phyloP scores from a whole-genome alignment of 2,888 invertebrate species.

The Pristionchus arcanus region DNA sequence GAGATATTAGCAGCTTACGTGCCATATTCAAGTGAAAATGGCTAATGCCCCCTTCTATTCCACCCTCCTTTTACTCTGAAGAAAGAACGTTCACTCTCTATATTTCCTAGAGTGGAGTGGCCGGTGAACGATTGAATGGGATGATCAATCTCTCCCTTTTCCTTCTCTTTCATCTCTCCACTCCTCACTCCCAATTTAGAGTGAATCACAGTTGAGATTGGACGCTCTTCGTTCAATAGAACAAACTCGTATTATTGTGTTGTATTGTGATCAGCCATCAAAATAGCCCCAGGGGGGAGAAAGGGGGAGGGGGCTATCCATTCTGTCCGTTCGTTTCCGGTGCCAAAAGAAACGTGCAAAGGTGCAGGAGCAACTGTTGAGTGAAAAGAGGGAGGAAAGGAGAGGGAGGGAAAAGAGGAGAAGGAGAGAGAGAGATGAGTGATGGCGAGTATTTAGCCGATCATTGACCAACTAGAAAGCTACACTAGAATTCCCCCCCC shows the following conservation, averaged over 20 bases:
- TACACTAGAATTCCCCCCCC: background rate
- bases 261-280: background rate
- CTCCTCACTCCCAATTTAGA: background rate
- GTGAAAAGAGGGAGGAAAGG: conserved; percentile 3
- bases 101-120: background rate
- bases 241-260: background rate
- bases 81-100: background rate
- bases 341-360: background rate
- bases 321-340: background rate
- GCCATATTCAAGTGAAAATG: background rate
- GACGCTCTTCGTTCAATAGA: background rate
- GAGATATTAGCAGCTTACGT: background rate
- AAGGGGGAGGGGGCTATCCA: no score
- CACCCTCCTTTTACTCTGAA: background rate
- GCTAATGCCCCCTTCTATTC: background rate
- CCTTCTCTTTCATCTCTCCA: background rate
- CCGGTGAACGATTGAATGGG: background rate
- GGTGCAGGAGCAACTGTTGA: conserved; percentile 31
- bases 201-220: background rate
- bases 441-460: background rate
- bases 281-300: background rate
- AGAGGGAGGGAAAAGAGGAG: background rate
- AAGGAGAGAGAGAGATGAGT: conserved; percentile 11
- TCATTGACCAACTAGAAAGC: conserved; percentile 6
- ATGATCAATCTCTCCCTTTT: background rate